These are phyloP conservation scores for Tipula helvola DNA, from an alignment of 2,888 invertebrate genomes.

Conservation along the genomic window DNA sequence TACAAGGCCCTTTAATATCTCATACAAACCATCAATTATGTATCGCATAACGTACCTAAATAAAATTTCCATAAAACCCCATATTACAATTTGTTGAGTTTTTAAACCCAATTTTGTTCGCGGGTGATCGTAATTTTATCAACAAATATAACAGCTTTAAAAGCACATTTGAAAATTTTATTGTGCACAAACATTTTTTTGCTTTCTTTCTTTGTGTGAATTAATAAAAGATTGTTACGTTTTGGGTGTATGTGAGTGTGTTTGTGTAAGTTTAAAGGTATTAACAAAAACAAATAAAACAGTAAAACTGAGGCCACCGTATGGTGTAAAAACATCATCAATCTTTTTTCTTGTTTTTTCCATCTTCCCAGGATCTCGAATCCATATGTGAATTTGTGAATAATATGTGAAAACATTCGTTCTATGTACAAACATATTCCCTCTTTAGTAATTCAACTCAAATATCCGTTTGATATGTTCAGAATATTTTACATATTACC, in stretches of 20 bases:
- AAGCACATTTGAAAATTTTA: not conserved
- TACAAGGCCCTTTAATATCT: too few relatives aligned
- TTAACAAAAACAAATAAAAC: not conserved
- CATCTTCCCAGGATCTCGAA: not conserved
- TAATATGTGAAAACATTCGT: not conserved
- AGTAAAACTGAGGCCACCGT: not conserved
- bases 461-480: constrained; percentile 4
- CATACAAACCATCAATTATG: too few relatives aligned
- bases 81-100: not conserved
- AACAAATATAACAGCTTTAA: not conserved
- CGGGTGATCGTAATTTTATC: not conserved
- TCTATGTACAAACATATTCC: not conserved
- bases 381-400: constrained; percentile 4
- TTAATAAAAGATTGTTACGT: not conserved
- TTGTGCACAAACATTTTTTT: not conserved
- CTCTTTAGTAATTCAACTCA: not conserved
- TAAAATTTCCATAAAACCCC: not conserved
- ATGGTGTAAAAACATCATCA: constrained; percentile 1
- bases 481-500: constrained; percentile 4
- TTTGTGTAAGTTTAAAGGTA: not conserved
- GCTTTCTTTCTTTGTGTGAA: too few relatives aligned
- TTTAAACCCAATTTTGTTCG: not conserved
- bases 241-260: not conserved
- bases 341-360: not conserved
- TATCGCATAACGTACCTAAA: too few relatives aligned